phyloP scores from a whole-genome alignment of 2,888 invertebrate genomes.

The Rutpela maculata region DNA sequence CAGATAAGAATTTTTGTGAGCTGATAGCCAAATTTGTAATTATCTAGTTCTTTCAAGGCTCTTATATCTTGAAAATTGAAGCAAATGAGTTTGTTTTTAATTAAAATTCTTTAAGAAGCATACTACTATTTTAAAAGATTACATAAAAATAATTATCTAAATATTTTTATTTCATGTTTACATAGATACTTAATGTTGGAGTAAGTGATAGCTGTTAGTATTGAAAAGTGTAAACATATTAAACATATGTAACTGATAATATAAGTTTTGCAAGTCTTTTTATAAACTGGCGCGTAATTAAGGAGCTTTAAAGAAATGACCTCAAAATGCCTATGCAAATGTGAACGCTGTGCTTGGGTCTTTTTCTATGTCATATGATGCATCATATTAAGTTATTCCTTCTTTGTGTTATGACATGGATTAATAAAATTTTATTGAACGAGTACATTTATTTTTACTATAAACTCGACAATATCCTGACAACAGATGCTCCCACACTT shows the following conservation, averaged over 20 bases:
- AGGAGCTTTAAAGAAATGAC: too few species aligned
- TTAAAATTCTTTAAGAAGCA: background rate
- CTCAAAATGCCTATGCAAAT: too few species aligned
- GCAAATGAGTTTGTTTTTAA: background rate
- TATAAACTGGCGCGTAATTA: too few species aligned
- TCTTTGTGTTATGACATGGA: too few species aligned
- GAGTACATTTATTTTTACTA: too few species aligned
- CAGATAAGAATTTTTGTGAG: background rate
- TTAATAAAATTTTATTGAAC: too few species aligned
- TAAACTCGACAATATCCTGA: too few species aligned
- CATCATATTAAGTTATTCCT: too few species aligned
- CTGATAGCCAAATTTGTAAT: background rate
- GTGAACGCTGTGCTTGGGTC: too few species aligned
- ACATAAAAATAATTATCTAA: background rate
- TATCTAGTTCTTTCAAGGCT: background rate
- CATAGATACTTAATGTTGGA: background rate
- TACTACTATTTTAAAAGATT: background rate
- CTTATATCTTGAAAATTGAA: background rate
- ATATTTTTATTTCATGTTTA: background rate
- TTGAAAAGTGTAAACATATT: background rate
- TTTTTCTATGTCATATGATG: too few species aligned
- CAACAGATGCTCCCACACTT: too few species aligned
- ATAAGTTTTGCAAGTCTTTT: background rate
- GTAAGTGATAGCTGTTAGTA: background rate
- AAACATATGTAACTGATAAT: background rate